phyloP scores from a whole-genome alignment of 2,888 invertebrate genomes.

The Caenorhabditis sinica region DNA sequence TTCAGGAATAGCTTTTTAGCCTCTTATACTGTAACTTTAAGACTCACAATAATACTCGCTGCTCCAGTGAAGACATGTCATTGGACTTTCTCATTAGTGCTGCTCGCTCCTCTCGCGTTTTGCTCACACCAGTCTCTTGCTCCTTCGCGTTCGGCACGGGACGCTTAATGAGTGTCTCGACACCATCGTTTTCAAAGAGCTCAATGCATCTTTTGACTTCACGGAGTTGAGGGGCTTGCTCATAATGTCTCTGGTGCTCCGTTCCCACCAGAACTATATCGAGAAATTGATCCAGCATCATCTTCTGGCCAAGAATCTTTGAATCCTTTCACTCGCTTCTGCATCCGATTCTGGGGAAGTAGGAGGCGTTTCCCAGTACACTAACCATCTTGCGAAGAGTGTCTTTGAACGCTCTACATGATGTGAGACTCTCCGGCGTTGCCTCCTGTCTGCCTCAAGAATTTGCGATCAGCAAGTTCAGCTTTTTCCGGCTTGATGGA shows the following conservation, averaged over 20 bases:
- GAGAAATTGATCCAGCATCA: constrained; percentile 83
- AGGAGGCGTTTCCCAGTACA: constrained; percentile 90
- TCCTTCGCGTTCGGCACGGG: constrained; percentile 29
- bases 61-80: constrained; percentile 53
- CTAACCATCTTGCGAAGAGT: constrained; percentile 93
- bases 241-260: constrained; percentile 87
- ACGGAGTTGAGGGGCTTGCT: constrained; percentile 83
- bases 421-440: constrained; percentile 53
- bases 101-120: constrained; percentile 43
- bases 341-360: constrained; percentile 48
- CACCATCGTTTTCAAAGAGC: constrained; percentile 87
- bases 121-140: constrained; percentile 24
- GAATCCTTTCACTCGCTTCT: neutral
- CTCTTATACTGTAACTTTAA: no score
- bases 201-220: constrained; percentile 90
- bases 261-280: constrained; percentile 68
- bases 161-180: constrained; percentile 42
- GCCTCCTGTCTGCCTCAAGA: neutral
- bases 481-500: constrained; percentile 11
- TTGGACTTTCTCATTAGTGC: constrained; percentile 51
- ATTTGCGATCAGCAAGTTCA: neutral
- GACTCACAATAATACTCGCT: constrained; percentile 46
- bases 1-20: no score
- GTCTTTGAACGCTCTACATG: constrained; percentile 87
- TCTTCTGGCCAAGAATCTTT: constrained; percentile 20